Base-by-base conservation (phyloP, 2,888 invertebrate genomes). In the Erebia aethiops region DNA sequence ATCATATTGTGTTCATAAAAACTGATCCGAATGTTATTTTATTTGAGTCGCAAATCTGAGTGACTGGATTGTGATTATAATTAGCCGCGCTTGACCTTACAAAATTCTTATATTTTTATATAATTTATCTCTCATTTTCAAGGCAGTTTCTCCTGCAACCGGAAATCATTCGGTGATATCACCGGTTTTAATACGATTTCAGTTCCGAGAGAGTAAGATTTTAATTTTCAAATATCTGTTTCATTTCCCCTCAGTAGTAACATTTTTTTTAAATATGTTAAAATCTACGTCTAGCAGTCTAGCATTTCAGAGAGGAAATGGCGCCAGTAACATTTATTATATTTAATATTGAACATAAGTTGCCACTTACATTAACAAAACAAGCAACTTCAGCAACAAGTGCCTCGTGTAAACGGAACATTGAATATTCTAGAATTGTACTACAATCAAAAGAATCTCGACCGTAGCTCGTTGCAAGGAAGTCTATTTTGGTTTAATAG, bases 101-200 rank as follows among this genome's bases (percentile, higher is more conserved):
- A 51, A 13, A 18, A 2, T 16, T 10, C 26, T n/a, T 60, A 60
- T 60, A 18, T 43, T 43, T 61, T 18, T 46, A 35, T 35, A 35
- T 16, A 46, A 3, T 7, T 46, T 61, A 43, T 60, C 49, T n/a
- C 13, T 54, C 51, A 16, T 16, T 54, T 64, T 54, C 54, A 64
- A 64, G 64, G 64, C 41, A 64, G 18, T 54, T 16, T 64, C 26
- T 52, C 11, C 54, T 62, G 64, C 16, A 35, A 18, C 64, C 52
- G 64, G 64, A 70, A 70, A 69, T 70, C 57, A 67, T 69, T 69
- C 69, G 35, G 35, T 1, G 67, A 69, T 62, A 56, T 62, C 60
- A 65, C 67, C 54, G 43, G 57, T 62, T 35, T 41, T 41, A 43
- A 64, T 54, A 35, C 21, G 10, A 26, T 54, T 35, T 16, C 18